These are phyloP conservation scores for Cinclus mexicanus DNA, from an alignment of 2,113 vertebrate species.

Conservation along the genomic window DNA sequence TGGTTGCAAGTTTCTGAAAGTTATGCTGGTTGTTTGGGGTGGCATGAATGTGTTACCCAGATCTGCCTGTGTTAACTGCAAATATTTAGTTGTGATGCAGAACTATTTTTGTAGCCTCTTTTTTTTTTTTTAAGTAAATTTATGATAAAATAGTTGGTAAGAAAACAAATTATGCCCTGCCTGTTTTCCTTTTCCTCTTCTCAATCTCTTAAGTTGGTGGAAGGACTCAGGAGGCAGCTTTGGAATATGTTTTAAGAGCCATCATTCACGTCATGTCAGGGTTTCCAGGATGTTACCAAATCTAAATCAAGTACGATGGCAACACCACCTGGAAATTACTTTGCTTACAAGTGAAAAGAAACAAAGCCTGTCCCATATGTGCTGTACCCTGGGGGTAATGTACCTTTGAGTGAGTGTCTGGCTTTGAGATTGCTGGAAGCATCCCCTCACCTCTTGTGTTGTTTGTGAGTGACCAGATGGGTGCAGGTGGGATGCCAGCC, in stretches of 20 bases:
- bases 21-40: neutral
- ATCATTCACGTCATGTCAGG: neutral
- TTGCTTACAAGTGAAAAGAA: neutral
- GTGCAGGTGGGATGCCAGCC: neutral
- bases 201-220: neutral
- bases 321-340: neutral
- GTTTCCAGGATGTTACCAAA: conserved; percentile 15
- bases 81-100: neutral
- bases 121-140: neutral
- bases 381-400: neutral
- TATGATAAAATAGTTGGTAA: neutral
- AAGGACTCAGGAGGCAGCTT: neutral
- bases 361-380: neutral
- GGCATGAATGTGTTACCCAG: neutral
- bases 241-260: neutral
- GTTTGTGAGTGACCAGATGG: neutral
- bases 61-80: neutral
- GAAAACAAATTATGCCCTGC: neutral
- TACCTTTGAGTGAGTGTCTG: neutral
- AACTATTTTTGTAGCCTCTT: neutral
- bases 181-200: neutral
- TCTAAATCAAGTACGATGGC: neutral
- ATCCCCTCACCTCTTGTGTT: accelerated
- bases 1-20: neutral
- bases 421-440: neutral